A percentile compares a stretch with the other conserved stretches of the same genome.
Evolutionary conservation across 2,113 vertebrate genomes (phyloP).

Genomic region (Pseudopodoces humilis): DNA sequence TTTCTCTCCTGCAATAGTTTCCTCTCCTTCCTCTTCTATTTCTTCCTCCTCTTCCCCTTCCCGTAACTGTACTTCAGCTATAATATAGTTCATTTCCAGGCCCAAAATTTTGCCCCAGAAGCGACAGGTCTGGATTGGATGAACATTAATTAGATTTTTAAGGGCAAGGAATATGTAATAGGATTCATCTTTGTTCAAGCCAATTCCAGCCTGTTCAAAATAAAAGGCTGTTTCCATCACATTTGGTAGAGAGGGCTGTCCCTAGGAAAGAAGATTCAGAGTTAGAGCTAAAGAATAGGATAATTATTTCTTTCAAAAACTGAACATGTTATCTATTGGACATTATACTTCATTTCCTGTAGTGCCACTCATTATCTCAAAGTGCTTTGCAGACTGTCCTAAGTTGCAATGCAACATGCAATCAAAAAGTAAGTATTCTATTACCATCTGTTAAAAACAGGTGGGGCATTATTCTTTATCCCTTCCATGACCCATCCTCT

Average conservation of each 20-base stretch:
- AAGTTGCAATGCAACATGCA: too few relatives aligned
- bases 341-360: neutral
- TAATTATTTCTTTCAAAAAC: neutral
- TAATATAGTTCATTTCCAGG: constrained; percentile 82
- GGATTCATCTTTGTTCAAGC: constrained; percentile 84
- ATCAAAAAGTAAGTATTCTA: too few relatives aligned
- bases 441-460: too few relatives aligned
- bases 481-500: too few relatives aligned
- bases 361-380: neutral
- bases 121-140: constrained; percentile 82
- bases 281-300: constrained; percentile 15
- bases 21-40: constrained; percentile 31
- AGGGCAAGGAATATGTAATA: constrained; percentile 88
- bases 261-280: constrained; percentile 63
- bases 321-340: neutral
- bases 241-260: constrained; percentile 82
- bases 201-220: constrained; percentile 90
- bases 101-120: constrained; percentile 97
- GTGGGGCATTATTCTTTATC: too few relatives aligned
- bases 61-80: constrained; percentile 85
- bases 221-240: constrained; percentile 87
- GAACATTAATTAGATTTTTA: constrained; percentile 81
- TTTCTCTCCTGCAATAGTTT: constrained; percentile 15
- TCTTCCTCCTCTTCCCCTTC: constrained; percentile 86
- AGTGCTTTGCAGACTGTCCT: neutral